Evolutionary conservation across 2,888 invertebrate genomes (phyloP).

Genomic region (Coenonympha glycerion): DNA sequence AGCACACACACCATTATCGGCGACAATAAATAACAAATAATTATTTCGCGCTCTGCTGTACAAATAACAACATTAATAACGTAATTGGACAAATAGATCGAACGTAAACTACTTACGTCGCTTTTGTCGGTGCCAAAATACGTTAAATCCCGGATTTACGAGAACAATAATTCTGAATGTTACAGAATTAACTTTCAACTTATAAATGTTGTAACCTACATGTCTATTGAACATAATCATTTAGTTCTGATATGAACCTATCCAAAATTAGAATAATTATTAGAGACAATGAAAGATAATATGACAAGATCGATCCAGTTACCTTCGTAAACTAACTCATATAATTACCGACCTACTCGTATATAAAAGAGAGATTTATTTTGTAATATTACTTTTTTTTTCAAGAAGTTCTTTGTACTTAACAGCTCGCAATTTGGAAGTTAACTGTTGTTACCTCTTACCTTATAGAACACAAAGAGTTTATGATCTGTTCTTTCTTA

Average conservation of each 20-base stretch:
- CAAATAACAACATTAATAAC: conserved; percentile 14
- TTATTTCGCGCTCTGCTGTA: neutral
- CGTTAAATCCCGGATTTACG: conserved; percentile 24
- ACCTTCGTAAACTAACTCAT: no score
- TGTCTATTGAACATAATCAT: no score
- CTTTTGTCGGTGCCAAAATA: conserved; percentile 25
- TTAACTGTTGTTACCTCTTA: no score
- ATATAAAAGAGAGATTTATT: no score
- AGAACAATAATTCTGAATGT: conserved; percentile 26
- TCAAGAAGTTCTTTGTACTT: no score
- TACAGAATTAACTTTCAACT: conserved; percentile 27
- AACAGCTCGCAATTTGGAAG: no score
- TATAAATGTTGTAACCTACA: neutral
- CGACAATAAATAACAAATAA: neutral
- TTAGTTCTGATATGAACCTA: no score
- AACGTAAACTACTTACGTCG: conserved; percentile 20
- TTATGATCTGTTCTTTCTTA: neutral
- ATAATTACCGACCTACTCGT: no score
- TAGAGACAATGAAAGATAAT: no score
- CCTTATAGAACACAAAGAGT: neutral
- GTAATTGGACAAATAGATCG: conserved; percentile 22
- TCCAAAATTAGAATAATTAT: no score
- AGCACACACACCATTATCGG: neutral
- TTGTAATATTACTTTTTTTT: no score
- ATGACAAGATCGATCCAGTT: no score